Conservation (phyloP, 2,888 invertebrate genomes). For the Morinoia aosen region DNA sequence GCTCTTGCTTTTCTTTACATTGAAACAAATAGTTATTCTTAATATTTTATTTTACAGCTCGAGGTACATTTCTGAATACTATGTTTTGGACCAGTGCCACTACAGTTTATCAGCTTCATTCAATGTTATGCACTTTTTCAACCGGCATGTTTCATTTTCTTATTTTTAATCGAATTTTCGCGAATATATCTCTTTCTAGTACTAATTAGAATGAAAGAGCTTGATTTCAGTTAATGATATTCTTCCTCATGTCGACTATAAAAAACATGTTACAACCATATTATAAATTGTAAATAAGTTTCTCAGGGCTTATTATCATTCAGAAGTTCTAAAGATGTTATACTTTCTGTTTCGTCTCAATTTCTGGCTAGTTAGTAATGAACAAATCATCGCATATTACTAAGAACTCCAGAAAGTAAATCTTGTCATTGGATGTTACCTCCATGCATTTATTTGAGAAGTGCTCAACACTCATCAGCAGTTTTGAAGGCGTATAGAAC, state of each 20-base stretch:
- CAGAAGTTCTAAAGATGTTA: not conserved
- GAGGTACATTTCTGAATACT: not conserved
- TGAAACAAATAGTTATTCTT: not conserved
- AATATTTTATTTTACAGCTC: not conserved
- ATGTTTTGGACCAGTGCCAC: not conserved
- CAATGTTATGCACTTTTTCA: not conserved
- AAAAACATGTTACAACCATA: not conserved
- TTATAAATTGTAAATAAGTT: not conserved
- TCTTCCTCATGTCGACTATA: not conserved
- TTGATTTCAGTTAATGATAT: not conserved
- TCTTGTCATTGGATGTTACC: too few species aligned
- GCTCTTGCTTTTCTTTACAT: not conserved
- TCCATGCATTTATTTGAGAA: not conserved
- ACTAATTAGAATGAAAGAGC: too few species aligned
- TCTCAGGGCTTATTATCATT: not conserved
- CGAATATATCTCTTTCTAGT: too few species aligned
- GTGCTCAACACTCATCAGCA: not conserved
- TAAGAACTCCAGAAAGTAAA: too few species aligned
- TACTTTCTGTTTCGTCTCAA: not conserved
- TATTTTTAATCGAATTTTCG: too few species aligned
- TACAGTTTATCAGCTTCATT: not conserved
- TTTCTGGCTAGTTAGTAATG: not conserved
- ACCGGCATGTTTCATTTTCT: not conserved
- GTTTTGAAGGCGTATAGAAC: too few species aligned
- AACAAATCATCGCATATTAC: not conserved